Percentiles rank a stretch among this genome's conserved stretches.
Evolutionary conservation across 2,797 vertebrate species (phyloP).

Genomic region (Xenops minutus): DNA sequence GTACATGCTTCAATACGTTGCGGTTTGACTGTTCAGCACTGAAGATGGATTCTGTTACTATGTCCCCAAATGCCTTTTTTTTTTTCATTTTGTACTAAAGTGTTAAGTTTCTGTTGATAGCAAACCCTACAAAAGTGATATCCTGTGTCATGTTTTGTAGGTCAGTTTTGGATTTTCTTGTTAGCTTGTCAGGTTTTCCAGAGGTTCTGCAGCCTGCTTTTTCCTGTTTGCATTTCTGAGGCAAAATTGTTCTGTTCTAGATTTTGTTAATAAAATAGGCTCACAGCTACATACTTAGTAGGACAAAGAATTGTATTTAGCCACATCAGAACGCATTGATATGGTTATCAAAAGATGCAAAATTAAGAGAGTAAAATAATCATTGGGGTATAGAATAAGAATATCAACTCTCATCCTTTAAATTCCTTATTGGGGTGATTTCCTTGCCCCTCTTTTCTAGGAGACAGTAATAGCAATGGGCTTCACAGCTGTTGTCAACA

Average conservation of each 20-base stretch:
- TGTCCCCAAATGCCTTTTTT: not conserved
- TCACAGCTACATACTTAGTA: not conserved
- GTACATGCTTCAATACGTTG: not conserved
- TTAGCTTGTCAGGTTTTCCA: not conserved
- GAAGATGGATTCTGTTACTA: not conserved
- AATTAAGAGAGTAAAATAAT: not conserved
- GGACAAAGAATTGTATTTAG: not conserved
- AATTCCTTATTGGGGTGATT: not conserved
- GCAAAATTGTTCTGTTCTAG: not conserved
- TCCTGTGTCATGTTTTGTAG: not conserved
- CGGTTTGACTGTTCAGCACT: not conserved
- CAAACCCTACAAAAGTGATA: not conserved
- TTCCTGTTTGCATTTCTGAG: not conserved
- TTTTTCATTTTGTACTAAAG: not conserved
- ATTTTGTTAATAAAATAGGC: not conserved
- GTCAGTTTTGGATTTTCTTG: not conserved
- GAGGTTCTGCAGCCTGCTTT: not conserved
- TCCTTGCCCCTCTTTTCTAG: not conserved
- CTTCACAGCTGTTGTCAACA: not conserved
- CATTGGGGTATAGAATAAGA: not conserved
- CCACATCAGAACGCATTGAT: not conserved
- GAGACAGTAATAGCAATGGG: not conserved
- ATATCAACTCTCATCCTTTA: not conserved
- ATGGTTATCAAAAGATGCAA: not conserved
- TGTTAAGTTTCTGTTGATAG: not conserved